phyloP scores from a whole-genome alignment of 53 echinoderm and acorn worm species.

The Holothuria leucospilota region DNA sequence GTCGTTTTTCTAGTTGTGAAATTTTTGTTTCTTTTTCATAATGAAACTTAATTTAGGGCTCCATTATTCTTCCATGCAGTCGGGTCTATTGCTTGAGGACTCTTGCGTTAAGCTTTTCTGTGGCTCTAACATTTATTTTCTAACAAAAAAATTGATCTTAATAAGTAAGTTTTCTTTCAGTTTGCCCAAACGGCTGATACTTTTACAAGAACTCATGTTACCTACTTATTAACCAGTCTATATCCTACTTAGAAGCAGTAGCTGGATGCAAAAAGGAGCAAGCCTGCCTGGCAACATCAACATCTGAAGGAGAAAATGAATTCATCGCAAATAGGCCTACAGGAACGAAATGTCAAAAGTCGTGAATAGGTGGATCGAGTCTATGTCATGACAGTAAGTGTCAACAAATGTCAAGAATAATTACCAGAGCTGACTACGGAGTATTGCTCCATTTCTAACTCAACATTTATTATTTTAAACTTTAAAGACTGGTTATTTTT shows the following conservation, averaged over 20 bases:
- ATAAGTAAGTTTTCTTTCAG: neutral
- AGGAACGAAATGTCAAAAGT: slow-evolving; percentile 23
- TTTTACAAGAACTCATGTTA: slow-evolving; percentile 19
- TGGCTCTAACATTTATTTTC: too few species aligned
- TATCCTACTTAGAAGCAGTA: slow-evolving; percentile 19
- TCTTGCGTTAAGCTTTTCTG: neutral
- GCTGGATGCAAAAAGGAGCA: slow-evolving; percentile 21
- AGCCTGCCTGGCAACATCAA: slow-evolving; percentile 26
- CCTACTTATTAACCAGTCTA: slow-evolving; percentile 20
- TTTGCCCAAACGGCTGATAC: slow-evolving; percentile 37
- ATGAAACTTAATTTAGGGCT: too few species aligned
- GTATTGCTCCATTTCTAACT: too few species aligned
- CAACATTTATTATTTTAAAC: too few species aligned
- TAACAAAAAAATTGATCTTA: neutral
- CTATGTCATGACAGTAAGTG: slow-evolving; percentile 37
- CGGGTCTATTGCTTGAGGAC: neutral
- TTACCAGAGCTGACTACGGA: too few species aligned
- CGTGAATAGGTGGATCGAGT: slow-evolving; percentile 37
- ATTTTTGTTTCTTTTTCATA: too few species aligned
- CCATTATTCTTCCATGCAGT: too few species aligned
- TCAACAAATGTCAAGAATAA: neutral
- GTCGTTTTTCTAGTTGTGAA: too few species aligned
- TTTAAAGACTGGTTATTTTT: too few species aligned
- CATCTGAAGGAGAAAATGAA: slow-evolving; percentile 23
- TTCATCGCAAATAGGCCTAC: slow-evolving; percentile 48